Percentiles rank a stretch among this genome's conserved stretches.
These are phyloP conservation scores for Merops nubicus DNA, from an alignment of 2,113 vertebrate species.

Conservation along the genomic window DNA sequence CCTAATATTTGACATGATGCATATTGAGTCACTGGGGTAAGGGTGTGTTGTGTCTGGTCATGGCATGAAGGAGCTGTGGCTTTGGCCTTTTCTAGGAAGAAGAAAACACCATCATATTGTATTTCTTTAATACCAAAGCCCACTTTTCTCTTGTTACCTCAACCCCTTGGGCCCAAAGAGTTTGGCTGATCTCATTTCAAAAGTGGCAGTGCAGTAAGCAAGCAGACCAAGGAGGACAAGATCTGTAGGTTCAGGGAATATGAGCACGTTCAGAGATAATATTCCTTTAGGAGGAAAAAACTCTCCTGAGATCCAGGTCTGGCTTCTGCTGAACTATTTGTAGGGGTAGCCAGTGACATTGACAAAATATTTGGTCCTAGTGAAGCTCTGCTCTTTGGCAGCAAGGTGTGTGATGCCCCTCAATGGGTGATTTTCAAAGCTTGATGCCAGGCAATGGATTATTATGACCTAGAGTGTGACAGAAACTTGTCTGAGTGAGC, in stretches of 20 bases:
- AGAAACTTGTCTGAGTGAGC: background rate
- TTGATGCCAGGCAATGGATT: background rate
- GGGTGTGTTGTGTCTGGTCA: background rate
- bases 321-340: background rate
- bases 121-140: background rate
- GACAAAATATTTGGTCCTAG: background rate
- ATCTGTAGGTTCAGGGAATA: background rate
- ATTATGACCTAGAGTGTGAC: background rate
- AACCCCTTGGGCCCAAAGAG: too few relatives aligned
- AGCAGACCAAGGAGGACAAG: background rate
- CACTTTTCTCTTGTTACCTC: background rate
- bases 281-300: background rate
- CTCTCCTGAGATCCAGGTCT: background rate
- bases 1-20: background rate
- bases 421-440: background rate
- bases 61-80: background rate
- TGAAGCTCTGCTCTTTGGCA: background rate
- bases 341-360: background rate
- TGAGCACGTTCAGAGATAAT: background rate
- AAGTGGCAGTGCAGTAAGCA: background rate
- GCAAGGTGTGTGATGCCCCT: background rate
- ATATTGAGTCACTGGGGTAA: fast-evolving
- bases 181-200: background rate
- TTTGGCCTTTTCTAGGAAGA: background rate
- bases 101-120: background rate